Conservation (phyloP, 2,888 invertebrate species). For the Aphelenchoides bicaudatus region DNA sequence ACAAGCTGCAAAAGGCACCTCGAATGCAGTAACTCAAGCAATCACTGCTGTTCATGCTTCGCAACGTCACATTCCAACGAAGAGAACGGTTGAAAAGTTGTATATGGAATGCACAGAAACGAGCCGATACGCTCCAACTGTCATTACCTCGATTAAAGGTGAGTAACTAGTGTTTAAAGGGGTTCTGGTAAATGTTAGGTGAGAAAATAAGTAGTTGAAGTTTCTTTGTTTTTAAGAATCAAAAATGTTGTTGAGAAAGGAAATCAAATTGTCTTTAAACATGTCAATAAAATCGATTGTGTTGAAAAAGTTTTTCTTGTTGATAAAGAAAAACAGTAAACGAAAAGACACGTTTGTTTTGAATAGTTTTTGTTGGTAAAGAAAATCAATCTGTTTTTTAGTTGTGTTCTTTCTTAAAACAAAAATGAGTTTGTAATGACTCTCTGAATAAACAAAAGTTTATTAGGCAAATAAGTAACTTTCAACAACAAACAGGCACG, state of each 20-base stretch:
- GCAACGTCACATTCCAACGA: constrained; percentile 44
- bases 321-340: background rate
- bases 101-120: constrained; percentile 62
- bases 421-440: background rate
- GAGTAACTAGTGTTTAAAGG: constrained; percentile 16
- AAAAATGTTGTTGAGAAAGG: too few relatives aligned
- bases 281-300: too few relatives aligned
- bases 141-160: constrained; percentile 59
- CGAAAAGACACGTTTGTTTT: background rate
- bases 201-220: too few relatives aligned
- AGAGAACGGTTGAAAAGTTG: constrained; percentile 38
- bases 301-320: constrained; percentile 2
- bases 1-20: constrained; percentile 65
- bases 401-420: background rate
- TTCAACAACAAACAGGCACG: too few relatives aligned
- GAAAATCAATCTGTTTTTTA: background rate
- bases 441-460: background rate
- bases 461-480: too few relatives aligned
- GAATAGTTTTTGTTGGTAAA: background rate
- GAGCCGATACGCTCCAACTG: constrained; percentile 62
- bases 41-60: constrained; percentile 82
- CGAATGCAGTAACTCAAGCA: constrained; percentile 74
- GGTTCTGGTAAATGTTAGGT: too few relatives aligned
- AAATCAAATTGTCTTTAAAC: too few relatives aligned
- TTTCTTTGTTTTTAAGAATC: too few relatives aligned